Conservation (phyloP, 1,140 invertebrate genomes). For the Drosophila insularis region DNA sequence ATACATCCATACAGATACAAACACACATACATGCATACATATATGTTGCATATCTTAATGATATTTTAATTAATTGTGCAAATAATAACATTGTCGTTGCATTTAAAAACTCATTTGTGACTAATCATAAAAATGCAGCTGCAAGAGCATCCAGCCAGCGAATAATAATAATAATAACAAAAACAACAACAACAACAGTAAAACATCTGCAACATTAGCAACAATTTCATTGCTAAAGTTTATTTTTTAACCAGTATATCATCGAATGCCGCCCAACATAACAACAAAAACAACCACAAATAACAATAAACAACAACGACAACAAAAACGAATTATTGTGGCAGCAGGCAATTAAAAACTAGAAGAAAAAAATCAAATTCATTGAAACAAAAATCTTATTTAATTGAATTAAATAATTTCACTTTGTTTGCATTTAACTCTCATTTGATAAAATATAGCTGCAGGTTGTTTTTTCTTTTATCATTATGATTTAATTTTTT, state of each 20-base stretch:
- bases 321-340: conserved; percentile 14
- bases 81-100: conserved; percentile 63
- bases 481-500: conserved; percentile 18
- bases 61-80: conserved; percentile 74
- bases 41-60: conserved; percentile 43
- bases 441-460: conserved; percentile 36
- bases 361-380: conserved; percentile 18
- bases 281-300: conserved; percentile 38
- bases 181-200: conserved; percentile 17
- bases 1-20: conserved; percentile 18
- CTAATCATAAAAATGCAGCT: conserved; percentile 57
- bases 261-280: conserved; percentile 13
- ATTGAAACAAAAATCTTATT: conserved; percentile 72
- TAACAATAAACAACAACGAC: conserved; percentile 18
- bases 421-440: conserved; percentile 69
- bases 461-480: conserved; percentile 19
- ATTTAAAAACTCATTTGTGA: conserved; percentile 77
- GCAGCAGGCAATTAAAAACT: conserved; percentile 35
- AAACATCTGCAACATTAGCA: conserved; percentile 26
- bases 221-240: conserved; percentile 38
- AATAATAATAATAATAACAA: no score
- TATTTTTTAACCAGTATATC: background rate
- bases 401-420: conserved; percentile 80
- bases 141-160: conserved; percentile 21
- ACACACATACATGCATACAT: conserved; percentile 25